Evolutionary conservation across 92 coral and sea anemone genomes (phyloP), one percentile per base, ranked within the genome.

Genomic region (Epizoanthus ramosus): DNA sequence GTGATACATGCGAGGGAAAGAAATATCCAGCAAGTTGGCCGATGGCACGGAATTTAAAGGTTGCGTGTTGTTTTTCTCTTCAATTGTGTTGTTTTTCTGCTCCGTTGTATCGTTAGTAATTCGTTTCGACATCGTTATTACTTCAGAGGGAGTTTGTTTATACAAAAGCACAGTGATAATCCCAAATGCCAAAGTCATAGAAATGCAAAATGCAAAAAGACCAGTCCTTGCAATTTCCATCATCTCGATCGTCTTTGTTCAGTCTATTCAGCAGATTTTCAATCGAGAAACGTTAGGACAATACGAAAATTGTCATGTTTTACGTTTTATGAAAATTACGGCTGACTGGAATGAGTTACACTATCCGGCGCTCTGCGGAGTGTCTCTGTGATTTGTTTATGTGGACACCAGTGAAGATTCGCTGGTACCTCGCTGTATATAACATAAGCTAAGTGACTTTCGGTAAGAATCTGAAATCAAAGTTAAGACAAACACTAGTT

Each of bases 1-100:
- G 67, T 87, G 90, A 41, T 87, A 86, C 22, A 75, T 39, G 39
- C 63, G 73, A 5, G 90, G 90, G 59, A 87, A 87, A 2, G 60
- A 23, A 17, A 84, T 68, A 13, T 79, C 24, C 19, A 19, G 69
- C 41, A 12, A 10, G 4, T 79, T 73, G 12, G 5, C 82, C 35
- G 33, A 23, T 25, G 39, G 82, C 57, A 13, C 58, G 19, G 23
- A 69, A 56, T 39, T 1, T 13, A 9, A 19, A 9, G 58, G 50
- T 12, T 39, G 37, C 17, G 82, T 77, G 13, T 24, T 57, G 80
- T 75, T 75, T 31, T 33, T 76, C 64, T 37, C 16, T 31, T 37
- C 13, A 23, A 18, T 33, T 76, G 50, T 13, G 69, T 59, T 10
- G 4, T 43, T 16, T 77, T 61, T 77, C 60, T 77, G 71, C 50